Conservation (phyloP, 2,113 vertebrate genomes). For the Upupa epops region DNA sequence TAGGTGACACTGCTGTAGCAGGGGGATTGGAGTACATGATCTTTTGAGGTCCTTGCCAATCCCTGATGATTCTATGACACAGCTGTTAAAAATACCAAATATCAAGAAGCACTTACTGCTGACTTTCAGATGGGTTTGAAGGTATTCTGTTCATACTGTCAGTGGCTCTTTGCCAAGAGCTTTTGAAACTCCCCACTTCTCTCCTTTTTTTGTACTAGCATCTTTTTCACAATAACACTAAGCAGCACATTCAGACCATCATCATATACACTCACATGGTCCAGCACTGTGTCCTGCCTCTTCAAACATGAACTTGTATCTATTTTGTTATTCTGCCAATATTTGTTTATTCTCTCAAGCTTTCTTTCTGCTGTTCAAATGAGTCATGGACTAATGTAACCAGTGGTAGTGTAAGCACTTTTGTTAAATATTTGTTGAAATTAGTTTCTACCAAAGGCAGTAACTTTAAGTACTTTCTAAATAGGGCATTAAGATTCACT, state of each 20-base stretch:
- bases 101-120: not conserved
- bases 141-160: not conserved
- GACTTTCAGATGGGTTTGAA: not conserved
- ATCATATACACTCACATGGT: not conserved
- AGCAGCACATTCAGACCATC: not conserved
- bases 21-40: no score
- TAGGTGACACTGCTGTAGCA: no score
- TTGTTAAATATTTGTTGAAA: constrained; percentile 12
- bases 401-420: not conserved
- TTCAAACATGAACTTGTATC: not conserved
- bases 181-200: not conserved
- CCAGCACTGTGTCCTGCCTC: not conserved
- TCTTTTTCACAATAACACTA: not conserved
- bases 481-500: not conserved
- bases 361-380: constrained; percentile 2
- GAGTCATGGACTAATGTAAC: constrained; percentile 5
- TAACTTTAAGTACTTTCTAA: not conserved
- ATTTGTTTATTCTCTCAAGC: not conserved
- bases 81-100: not conserved
- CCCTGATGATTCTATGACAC: not conserved
- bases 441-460: not conserved
- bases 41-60: no score
- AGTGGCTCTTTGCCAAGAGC: not conserved
- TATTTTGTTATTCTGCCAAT: constrained; percentile 21
- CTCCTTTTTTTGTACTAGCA: not conserved